Evolutionary conservation across 1,140 invertebrate genomes (phyloP).

Genomic region (Hycleus cichorii): DNA sequence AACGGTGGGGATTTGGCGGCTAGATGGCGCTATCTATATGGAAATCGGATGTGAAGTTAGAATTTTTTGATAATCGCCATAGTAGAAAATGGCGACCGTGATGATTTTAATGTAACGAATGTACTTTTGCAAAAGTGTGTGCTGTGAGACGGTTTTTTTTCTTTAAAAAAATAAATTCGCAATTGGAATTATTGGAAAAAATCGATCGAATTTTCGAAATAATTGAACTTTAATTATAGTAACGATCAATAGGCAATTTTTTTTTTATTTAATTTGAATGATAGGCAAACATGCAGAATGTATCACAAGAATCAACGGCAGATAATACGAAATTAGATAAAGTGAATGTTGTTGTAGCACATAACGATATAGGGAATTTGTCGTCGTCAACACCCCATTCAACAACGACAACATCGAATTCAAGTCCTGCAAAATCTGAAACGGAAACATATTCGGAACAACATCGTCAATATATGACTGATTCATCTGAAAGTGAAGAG

Average conservation of each 20-base stretch:
- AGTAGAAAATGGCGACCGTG: constrained; percentile 41
- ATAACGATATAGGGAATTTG: constrained; percentile 52
- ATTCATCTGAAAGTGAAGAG: constrained; percentile 86
- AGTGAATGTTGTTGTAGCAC: constrained; percentile 43
- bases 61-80: constrained; percentile 24
- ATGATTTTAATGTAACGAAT: constrained; percentile 38
- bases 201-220: not conserved
- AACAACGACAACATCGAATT: constrained; percentile 48
- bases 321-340: constrained; percentile 72
- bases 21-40: not conserved
- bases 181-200: constrained; percentile 7
- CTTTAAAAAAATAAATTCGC: constrained; percentile 18
- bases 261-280: constrained; percentile 35
- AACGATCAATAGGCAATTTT: not conserved
- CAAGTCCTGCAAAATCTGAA: constrained; percentile 66
- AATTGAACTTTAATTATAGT: not conserved
- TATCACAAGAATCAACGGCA: constrained; percentile 63
- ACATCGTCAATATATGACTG: constrained; percentile 75
- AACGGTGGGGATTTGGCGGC: not conserved
- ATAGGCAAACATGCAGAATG: constrained; percentile 83
- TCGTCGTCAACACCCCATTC: constrained; percentile 55
- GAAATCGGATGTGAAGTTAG: not conserved
- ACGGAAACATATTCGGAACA: constrained; percentile 66
- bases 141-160: constrained; percentile 29
- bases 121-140: constrained; percentile 33